These are phyloP conservation scores for Diabrotica virgifera DNA, from an alignment of 1,140 invertebrate species.

Conservation along the genomic window DNA sequence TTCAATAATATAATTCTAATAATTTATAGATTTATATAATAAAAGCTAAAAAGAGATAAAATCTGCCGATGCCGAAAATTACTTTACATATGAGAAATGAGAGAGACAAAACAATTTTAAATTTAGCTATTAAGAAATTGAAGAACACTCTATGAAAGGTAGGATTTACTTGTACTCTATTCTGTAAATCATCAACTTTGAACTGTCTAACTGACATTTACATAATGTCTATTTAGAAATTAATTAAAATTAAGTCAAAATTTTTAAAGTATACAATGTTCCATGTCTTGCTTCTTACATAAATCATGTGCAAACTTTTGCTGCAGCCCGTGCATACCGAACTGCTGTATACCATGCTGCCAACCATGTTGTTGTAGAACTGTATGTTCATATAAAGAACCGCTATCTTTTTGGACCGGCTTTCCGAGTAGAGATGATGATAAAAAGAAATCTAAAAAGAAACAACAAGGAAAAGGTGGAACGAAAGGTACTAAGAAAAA, in stretches of 20 bases:
- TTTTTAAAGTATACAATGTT: slow-evolving; percentile 1
- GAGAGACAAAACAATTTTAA: too few species aligned
- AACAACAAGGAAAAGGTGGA: slow-evolving; percentile 6
- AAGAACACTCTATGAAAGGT: too few species aligned
- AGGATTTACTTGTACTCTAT: too few species aligned
- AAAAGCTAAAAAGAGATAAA: too few species aligned
- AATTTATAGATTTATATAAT: too few species aligned
- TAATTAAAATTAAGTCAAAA: neutral
- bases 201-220: too few species aligned
- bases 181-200: too few species aligned
- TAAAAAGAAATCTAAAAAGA: neutral
- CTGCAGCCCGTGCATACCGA: neutral
- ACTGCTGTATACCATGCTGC: slow-evolving; percentile 6
- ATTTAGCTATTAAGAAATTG: too few species aligned
- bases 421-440: neutral
- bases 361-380: slow-evolving; percentile 3
- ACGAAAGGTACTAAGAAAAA: slow-evolving; percentile 7
- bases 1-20: too few species aligned
- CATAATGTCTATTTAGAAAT: neutral
- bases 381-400: neutral
- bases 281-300: neutral
- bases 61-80: too few species aligned
- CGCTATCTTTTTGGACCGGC: slow-evolving; percentile 16
- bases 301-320: neutral
- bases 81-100: too few species aligned